A percentile compares a stretch with the other conserved stretches of the same genome.
phyloP scores from a whole-genome alignment of 2,113 vertebrate species.

The Scytalopus superciliaris region DNA sequence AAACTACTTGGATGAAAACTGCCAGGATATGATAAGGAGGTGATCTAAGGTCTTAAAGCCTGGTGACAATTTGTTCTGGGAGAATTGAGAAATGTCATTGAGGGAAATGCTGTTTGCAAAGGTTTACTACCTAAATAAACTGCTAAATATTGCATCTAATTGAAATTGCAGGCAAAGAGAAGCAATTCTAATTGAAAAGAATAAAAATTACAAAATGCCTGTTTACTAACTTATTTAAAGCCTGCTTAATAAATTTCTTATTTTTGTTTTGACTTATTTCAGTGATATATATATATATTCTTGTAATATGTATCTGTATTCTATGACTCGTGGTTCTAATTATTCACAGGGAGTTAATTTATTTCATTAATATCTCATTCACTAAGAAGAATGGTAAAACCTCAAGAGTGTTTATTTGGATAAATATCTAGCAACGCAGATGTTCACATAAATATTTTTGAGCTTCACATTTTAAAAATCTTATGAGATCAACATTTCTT shows the following conservation, averaged over 20 bases:
- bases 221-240: neutral
- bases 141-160: neutral
- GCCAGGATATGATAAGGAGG: neutral
- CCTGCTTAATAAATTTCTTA: neutral
- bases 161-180: neutral
- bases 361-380: neutral
- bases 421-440: neutral
- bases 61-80: neutral
- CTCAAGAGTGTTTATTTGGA: neutral
- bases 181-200: neutral
- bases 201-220: neutral
- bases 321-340: neutral
- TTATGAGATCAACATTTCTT: neutral
- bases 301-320: neutral
- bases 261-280: neutral
- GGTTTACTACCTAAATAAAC: neutral
- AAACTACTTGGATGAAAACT: neutral
- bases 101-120: neutral
- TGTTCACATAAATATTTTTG: neutral
- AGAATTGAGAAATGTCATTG: neutral
- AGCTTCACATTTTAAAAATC: neutral
- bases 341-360: neutral
- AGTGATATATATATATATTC: neutral
- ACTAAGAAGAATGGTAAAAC: neutral
- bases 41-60: neutral